These are phyloP conservation scores for Drosophila busckii DNA, from an alignment of 1,140 invertebrate species.

Conservation along the genomic window DNA sequence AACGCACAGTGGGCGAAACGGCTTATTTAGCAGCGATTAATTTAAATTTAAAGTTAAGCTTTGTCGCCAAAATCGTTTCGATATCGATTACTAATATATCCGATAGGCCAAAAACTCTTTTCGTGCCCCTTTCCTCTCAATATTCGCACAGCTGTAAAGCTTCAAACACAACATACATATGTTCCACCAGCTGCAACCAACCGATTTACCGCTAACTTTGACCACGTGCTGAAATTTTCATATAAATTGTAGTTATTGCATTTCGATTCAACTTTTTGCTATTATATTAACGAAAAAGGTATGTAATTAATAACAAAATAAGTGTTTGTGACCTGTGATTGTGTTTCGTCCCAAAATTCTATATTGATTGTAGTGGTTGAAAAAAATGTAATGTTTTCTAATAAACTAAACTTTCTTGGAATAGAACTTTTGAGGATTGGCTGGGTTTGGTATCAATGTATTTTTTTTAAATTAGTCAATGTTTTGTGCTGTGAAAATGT, in stretches of 20 bases:
- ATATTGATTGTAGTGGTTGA: not conserved
- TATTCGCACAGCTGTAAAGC: slow-evolving; percentile 1
- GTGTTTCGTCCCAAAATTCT: not conserved
- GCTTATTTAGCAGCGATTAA: too few species aligned
- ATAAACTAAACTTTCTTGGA: not conserved
- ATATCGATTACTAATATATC: not conserved
- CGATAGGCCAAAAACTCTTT: not conserved
- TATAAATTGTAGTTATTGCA: too few species aligned
- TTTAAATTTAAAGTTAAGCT: not conserved
- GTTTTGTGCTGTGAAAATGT: slow-evolving; percentile 8
- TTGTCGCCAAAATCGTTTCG: not conserved
- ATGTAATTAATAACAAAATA: slow-evolving; percentile 1
- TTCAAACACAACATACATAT: not conserved
- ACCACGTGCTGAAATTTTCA: too few species aligned
- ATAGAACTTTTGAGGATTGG: not conserved
- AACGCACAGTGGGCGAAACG: too few species aligned
- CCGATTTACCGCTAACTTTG: too few species aligned
- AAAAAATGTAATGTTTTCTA: not conserved
- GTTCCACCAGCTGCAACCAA: slow-evolving; percentile 1
- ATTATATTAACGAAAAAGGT: too few species aligned
- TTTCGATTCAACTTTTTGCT: too few species aligned
- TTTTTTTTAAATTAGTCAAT: too few species aligned
- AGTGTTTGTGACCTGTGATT: slow-evolving; percentile 1
- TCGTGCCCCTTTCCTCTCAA: not conserved
- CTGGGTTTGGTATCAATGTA: too few species aligned